A percentile compares a stretch with the other conserved stretches of the same genome.
Conservation (phyloP, 2,797 vertebrate species). For the Rallus crepitans region DNA sequence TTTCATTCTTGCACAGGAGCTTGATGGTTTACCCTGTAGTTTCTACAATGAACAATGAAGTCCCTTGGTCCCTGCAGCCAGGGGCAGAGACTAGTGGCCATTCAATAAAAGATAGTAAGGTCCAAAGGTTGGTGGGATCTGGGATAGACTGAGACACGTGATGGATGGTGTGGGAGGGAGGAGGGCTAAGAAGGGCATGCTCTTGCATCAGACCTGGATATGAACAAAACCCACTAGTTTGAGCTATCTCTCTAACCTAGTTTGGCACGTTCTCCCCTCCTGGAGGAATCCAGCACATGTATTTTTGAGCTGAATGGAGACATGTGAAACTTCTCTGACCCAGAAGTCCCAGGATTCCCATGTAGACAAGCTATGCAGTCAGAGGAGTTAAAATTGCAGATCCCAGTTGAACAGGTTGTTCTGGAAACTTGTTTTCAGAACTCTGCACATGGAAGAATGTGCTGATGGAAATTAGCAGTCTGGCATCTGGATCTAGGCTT, state of each 20-base stretch:
- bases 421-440: slow-evolving; percentile 5
- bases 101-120: background rate
- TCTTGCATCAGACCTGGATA: background rate
- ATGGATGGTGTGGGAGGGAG: background rate
- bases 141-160: background rate
- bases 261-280: background rate
- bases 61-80: background rate
- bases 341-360: background rate
- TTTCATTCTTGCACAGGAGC: background rate
- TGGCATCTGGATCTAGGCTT: background rate
- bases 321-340: background rate
- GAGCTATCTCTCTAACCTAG: background rate
- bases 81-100: background rate
- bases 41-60: background rate
- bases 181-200: background rate
- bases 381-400: slow-evolving; percentile 16
- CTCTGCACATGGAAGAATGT: background rate
- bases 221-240: background rate
- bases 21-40: background rate
- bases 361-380: background rate
- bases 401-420: background rate
- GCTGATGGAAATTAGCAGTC: slow-evolving; percentile 4
- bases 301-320: background rate
- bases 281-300: background rate
- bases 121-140: background rate